These are phyloP conservation scores for Cataglyphis rosenhaueri DNA, from an alignment of 2,888 invertebrate genomes.

Conservation along the genomic window DNA sequence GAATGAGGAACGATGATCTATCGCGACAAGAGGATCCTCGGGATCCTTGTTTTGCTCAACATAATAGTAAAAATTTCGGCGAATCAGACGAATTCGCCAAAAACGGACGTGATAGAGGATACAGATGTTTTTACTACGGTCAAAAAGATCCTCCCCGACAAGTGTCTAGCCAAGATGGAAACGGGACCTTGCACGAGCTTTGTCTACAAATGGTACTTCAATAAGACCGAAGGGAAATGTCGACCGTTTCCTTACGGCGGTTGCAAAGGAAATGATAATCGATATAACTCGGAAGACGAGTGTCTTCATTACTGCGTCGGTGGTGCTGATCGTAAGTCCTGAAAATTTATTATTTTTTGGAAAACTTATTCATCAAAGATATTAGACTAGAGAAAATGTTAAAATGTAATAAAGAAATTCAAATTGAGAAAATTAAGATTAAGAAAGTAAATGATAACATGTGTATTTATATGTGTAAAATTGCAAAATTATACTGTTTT, in stretches of 20 bases:
- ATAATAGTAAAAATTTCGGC: constrained; percentile 64
- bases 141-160: constrained; percentile 80
- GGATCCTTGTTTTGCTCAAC: constrained; percentile 78
- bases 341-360: background rate
- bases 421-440: background rate
- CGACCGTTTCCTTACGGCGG: constrained; percentile 90
- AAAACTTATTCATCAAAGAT: background rate
- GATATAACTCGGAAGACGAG: constrained; percentile 89
- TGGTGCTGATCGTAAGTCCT: constrained; percentile 85
- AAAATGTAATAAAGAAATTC: background rate
- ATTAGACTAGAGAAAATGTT: background rate
- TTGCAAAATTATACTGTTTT: background rate
- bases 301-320: constrained; percentile 89
- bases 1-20: constrained; percentile 81
- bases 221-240: constrained; percentile 87
- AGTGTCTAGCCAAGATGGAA: constrained; percentile 86
- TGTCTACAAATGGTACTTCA: constrained; percentile 90
- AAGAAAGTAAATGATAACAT: background rate
- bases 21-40: constrained; percentile 78
- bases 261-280: constrained; percentile 90
- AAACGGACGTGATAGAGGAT: constrained; percentile 72
- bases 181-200: constrained; percentile 88
- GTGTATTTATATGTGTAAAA: background rate
- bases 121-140: constrained; percentile 75
- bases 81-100: constrained; percentile 76